Percentiles rank a stretch among this genome's conserved stretches.
Conservation (phyloP, 2,888 invertebrate species). For the Drosophila mercatorum region DNA sequence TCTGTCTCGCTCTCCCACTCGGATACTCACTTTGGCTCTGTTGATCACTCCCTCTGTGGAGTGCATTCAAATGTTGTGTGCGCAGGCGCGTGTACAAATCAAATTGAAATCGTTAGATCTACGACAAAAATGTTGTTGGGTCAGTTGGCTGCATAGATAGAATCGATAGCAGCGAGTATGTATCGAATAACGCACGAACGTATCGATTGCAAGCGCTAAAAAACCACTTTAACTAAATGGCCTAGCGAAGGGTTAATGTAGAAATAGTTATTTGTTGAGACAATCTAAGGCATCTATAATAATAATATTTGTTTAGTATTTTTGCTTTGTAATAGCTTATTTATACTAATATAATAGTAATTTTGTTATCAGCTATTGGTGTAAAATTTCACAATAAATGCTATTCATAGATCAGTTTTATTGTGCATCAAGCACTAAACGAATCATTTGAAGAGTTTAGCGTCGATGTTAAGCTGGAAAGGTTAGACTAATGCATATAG, state of each 20-base stretch:
- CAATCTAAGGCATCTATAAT: too few species aligned
- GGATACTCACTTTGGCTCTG: constrained; percentile 7
- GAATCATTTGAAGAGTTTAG: not conserved
- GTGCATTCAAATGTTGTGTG: constrained; percentile 40
- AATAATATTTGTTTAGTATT: not conserved
- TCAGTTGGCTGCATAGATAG: constrained; percentile 3
- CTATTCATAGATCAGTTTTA: not conserved
- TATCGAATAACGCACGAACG: not conserved
- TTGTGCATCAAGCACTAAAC: not conserved
- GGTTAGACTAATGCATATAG: not conserved
- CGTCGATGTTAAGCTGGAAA: not conserved
- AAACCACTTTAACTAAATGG: not conserved
- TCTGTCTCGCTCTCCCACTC: not conserved
- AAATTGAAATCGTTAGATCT: constrained; percentile 19
- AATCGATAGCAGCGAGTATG: not conserved
- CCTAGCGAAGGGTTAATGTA: not conserved
- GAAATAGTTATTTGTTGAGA: not conserved
- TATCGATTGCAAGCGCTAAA: not conserved
- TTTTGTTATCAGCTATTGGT: not conserved
- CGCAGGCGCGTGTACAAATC: constrained; percentile 29
- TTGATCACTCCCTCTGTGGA: not conserved
- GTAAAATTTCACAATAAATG: not conserved
- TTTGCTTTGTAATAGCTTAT: not conserved
- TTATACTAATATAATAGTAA: not conserved
- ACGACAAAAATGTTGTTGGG: constrained; percentile 4